Percentiles rank a stretch among this genome's conserved stretches.
Conservation (phyloP, 2,888 invertebrate species). For the Agonopterix subpropinquella region DNA sequence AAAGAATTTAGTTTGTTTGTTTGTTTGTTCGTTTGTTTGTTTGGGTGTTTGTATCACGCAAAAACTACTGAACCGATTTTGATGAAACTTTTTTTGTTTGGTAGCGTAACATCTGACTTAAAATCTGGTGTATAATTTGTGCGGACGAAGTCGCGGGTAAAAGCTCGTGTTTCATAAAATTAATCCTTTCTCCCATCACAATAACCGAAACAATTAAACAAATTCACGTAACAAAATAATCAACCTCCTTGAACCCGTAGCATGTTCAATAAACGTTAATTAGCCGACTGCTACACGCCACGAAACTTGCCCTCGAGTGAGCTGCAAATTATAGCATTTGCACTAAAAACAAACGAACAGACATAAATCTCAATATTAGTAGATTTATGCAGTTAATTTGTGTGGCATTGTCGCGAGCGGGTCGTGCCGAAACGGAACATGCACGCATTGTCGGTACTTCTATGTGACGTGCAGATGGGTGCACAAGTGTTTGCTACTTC, state of each 20-base stretch:
- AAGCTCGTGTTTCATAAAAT: too few species aligned
- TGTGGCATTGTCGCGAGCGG: slow-evolving; percentile 16
- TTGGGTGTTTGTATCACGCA: too few species aligned
- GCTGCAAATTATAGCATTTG: slow-evolving; percentile 23
- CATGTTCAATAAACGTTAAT: slow-evolving; percentile 17
- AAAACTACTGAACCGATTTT: too few species aligned
- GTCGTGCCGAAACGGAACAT: slow-evolving; percentile 14
- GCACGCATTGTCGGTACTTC: slow-evolving; percentile 8
- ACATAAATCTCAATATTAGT: slow-evolving; percentile 36
- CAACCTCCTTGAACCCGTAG: slow-evolving; percentile 5
- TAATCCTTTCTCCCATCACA: background rate
- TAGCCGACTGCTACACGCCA: slow-evolving; percentile 13
- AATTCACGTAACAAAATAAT: background rate
- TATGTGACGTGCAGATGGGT: too few species aligned
- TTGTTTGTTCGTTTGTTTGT: too few species aligned
- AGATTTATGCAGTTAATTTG: slow-evolving; percentile 44
- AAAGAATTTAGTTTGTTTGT: too few species aligned
- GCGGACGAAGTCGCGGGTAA: too few species aligned
- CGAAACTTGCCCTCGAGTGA: slow-evolving; percentile 10
- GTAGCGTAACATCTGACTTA: too few species aligned
- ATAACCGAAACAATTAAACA: slow-evolving; percentile 2
- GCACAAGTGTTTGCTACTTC: too few species aligned
- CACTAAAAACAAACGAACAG: slow-evolving; percentile 32
- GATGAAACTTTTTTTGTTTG: too few species aligned
- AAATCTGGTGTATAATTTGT: too few species aligned